Percentiles rank a stretch among this genome's conserved stretches.
Conservation (phyloP, 1,140 invertebrate genomes). For the Polypedilum vanderplanki region DNA sequence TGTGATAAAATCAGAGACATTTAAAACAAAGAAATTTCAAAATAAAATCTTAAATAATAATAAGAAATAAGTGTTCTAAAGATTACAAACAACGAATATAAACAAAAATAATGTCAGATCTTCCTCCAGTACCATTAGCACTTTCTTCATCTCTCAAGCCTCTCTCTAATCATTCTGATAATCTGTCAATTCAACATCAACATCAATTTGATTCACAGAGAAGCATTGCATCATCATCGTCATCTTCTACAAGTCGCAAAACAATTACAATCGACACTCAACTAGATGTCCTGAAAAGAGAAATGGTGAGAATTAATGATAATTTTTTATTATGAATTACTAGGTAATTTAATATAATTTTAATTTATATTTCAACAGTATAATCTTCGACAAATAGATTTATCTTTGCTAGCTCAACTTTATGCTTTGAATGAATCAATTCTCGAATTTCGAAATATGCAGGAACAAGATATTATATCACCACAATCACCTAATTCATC, state of each 20-base stretch:
- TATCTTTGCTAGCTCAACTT: constrained; percentile 75
- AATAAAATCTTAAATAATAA: background rate
- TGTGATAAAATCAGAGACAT: background rate
- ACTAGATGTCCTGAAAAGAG: background rate
- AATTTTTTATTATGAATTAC: background rate
- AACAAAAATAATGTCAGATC: background rate
- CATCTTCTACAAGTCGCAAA: background rate
- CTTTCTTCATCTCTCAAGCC: background rate
- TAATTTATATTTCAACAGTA: constrained; percentile 60
- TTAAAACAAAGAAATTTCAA: background rate
- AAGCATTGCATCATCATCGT: background rate
- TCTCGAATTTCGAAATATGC: constrained; percentile 71
- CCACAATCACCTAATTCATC: constrained; percentile 52
- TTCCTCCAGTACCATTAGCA: background rate
- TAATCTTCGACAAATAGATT: constrained; percentile 71
- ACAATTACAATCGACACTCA: background rate
- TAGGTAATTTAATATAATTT: background rate
- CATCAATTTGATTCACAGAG: background rate
- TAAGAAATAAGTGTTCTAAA: background rate
- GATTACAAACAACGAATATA: background rate
- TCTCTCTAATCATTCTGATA: background rate
- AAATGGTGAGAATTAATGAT: background rate
- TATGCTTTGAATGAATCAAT: constrained; percentile 84
- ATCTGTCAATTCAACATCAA: background rate
- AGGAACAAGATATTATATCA: constrained; percentile 57